Percentiles rank a stretch among this genome's conserved stretches.
These are phyloP conservation scores for Anguilla obscura DNA, from an alignment of 2,797 vertebrate species.

Conservation along the genomic window DNA sequence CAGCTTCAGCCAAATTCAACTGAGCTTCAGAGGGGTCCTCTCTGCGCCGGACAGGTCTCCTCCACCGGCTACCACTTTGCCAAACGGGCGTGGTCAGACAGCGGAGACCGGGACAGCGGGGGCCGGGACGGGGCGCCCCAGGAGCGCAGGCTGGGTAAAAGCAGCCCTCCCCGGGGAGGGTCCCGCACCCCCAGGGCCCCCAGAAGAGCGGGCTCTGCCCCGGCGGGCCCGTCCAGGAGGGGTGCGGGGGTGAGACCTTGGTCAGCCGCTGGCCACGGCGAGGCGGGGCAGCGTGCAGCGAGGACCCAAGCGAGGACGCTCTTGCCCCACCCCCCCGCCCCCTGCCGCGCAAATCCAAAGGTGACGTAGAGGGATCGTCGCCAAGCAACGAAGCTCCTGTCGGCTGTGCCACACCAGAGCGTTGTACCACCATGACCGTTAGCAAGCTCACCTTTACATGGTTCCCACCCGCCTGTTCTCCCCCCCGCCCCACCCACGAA, in stretches of 20 bases:
- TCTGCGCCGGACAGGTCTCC: constrained; percentile 41
- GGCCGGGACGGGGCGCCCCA: constrained; percentile 65
- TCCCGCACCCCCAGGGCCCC: constrained; percentile 51
- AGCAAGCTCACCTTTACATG: constrained; percentile 41
- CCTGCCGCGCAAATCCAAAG: constrained; percentile 52
- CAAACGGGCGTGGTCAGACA: constrained; percentile 79
- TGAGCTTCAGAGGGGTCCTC: constrained; percentile 60
- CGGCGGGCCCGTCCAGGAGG: constrained; percentile 66
- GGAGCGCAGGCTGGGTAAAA: constrained; percentile 61
- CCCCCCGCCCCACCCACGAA: constrained; percentile 47
- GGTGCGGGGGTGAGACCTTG: constrained; percentile 69
- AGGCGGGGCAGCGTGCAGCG: constrained; percentile 43
- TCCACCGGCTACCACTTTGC: constrained; percentile 67
- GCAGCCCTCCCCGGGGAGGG: constrained; percentile 52
- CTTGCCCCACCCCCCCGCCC: constrained; percentile 74
- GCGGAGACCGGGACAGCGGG: constrained; percentile 71
- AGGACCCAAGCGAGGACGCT: constrained; percentile 71
- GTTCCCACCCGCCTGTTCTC: constrained; percentile 51
- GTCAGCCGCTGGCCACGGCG: constrained; percentile 67
- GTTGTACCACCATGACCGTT: constrained; percentile 49
- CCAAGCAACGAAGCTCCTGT: constrained; percentile 38
- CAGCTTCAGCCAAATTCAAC: constrained; percentile 47
- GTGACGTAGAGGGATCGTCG: constrained; percentile 43
- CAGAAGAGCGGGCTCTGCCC: constrained; percentile 63
- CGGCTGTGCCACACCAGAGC: constrained; percentile 46